A percentile compares a stretch with the other conserved stretches of the same genome.
Evolutionary conservation across 2,113 vertebrate genomes (phyloP).

Genomic region (Ameiurus melas): DNA sequence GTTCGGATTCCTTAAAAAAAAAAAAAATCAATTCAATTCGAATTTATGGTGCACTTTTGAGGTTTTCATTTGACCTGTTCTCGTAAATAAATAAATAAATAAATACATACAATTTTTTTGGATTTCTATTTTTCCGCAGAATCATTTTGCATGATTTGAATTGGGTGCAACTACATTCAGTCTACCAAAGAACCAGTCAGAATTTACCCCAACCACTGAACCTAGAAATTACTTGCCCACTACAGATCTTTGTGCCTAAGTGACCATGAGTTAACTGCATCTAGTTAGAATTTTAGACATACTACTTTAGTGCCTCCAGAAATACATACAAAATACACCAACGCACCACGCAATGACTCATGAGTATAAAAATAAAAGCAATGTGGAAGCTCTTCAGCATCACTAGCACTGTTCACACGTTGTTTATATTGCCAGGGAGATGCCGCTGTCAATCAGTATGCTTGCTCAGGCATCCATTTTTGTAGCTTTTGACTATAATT

Average conservation of each 20-base stretch:
- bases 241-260: neutral
- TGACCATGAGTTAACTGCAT: neutral
- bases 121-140: neutral
- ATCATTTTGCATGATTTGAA: neutral
- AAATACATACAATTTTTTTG: too few species aligned
- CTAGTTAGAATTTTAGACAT: neutral
- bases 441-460: neutral
- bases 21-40: neutral
- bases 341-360: neutral
- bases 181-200: neutral
- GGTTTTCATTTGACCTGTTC: neutral
- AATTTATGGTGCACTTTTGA: neutral
- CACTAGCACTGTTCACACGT: neutral
- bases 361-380: slow-evolving; percentile 1
- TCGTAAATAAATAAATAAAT: neutral
- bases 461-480: neutral
- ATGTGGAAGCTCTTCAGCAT: neutral
- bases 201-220: neutral
- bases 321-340: neutral
- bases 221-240: neutral
- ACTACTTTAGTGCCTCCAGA: neutral
- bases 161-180: neutral
- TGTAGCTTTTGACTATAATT: neutral
- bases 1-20: neutral
- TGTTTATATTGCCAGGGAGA: neutral